Conservation (phyloP, 2,113 vertebrate species). For the Tyrannus savana region DNA sequence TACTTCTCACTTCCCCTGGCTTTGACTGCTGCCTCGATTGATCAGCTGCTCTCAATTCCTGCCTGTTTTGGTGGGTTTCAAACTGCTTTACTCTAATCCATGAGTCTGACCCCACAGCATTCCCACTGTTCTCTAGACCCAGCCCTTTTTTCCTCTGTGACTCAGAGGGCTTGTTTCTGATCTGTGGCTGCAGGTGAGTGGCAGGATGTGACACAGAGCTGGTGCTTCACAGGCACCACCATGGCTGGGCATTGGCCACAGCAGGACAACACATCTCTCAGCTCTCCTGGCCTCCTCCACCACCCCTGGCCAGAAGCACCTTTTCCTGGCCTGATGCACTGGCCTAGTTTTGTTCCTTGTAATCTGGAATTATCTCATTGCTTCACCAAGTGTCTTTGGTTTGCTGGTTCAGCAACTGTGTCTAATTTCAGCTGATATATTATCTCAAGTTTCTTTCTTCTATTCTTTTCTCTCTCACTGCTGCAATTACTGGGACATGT, state of each 20-base stretch:
- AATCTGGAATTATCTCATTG: neutral
- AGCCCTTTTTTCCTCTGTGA: neutral
- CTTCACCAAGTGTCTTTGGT: neutral
- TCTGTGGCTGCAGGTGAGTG: neutral
- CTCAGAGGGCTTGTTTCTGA: neutral
- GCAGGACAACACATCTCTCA: neutral
- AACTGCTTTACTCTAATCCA: neutral
- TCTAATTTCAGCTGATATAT: neutral
- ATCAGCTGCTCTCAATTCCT: neutral
- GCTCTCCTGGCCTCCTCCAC: neutral
- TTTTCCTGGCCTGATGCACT: neutral
- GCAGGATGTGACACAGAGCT: neutral
- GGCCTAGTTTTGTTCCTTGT: neutral
- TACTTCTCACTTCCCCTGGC: neutral
- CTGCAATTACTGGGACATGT: neutral
- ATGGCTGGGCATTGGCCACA: rapidly evolving
- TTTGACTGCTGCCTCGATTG: neutral
- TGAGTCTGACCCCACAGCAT: neutral
- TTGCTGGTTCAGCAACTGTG: neutral
- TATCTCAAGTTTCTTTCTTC: neutral
- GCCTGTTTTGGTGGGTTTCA: neutral
- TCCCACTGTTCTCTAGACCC: neutral
- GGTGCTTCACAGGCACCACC: rapidly evolving
- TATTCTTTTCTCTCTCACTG: neutral
- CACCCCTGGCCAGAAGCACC: neutral